Evolutionary conservation across 2,888 invertebrate species (phyloP).

Genomic region (Psylliodes chrysocephalus): DNA sequence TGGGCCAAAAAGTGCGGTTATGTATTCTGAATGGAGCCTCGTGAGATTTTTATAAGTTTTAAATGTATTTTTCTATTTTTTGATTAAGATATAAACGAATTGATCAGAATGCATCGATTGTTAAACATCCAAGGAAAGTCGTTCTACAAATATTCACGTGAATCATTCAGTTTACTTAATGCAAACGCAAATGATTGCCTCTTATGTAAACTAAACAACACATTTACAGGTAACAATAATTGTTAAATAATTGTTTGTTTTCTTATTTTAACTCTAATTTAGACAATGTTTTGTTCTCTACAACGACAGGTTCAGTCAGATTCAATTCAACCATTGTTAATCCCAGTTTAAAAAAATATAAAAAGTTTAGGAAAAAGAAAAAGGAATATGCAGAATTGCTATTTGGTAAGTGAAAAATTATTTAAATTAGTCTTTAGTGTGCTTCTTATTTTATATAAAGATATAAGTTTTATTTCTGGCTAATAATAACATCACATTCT

Average conservation of each 20-base stretch:
- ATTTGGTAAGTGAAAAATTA: constrained; percentile 67
- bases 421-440: too few species aligned
- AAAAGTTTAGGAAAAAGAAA: constrained; percentile 47
- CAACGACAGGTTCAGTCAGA: constrained; percentile 44
- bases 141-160: constrained; percentile 49
- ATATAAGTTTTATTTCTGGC: too few species aligned
- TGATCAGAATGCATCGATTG: constrained; percentile 49
- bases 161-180: constrained; percentile 51
- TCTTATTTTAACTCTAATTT: not conserved
- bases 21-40: constrained; percentile 4
- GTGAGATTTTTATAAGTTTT: constrained; percentile 1
- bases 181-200: constrained; percentile 48
- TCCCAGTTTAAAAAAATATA: constrained; percentile 50
- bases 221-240: constrained; percentile 47
- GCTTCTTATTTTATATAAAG: too few species aligned
- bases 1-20: constrained; percentile 2
- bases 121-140: constrained; percentile 51
- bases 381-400: constrained; percentile 73
- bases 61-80: constrained; percentile 5
- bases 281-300: constrained; percentile 5
- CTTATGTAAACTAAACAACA: constrained; percentile 57
- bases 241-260: not conserved
- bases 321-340: constrained; percentile 55
- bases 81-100: not conserved
- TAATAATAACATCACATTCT: too few species aligned